Evolutionary conservation across 2,888 invertebrate species (phyloP).

Genomic region (Lumbricus terrestris): DNA sequence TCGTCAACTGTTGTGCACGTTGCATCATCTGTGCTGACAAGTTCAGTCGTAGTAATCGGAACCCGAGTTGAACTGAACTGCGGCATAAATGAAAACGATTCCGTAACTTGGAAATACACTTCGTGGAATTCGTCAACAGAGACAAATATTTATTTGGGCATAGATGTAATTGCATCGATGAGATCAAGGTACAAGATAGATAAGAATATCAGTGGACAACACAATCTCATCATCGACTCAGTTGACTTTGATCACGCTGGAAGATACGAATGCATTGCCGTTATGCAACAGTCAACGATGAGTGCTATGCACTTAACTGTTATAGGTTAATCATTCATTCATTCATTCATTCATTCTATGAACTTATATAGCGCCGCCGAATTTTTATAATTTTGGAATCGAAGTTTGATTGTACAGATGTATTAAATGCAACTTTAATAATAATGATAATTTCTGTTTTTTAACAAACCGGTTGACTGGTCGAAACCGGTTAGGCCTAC

Average conservation of each 20-base stretch:
- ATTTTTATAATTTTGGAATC: no score
- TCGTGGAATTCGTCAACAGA: neutral
- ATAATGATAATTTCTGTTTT: no score
- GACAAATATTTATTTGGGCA: neutral
- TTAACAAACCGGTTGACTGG: no score
- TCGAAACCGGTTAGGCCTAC: no score
- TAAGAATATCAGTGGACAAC: neutral
- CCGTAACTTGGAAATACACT: neutral
- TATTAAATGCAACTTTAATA: no score
- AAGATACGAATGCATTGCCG: neutral
- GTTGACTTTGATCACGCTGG: neutral
- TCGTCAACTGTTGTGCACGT: neutral
- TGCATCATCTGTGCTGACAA: neutral
- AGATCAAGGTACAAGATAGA: constrained; percentile 8
- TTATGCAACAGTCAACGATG: neutral
- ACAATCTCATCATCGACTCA: neutral
- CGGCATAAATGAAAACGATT: neutral
- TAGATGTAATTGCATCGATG: neutral
- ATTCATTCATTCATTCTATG: no score
- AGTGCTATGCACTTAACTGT: neutral
- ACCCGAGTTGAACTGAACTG: neutral
- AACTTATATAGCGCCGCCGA: no score
- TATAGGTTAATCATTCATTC: neutral
- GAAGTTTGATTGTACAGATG: no score
- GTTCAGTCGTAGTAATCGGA: neutral